Evolutionary conservation across 2,797 vertebrate species (phyloP).

Genomic region (Rhinophrynus dorsalis): DNA sequence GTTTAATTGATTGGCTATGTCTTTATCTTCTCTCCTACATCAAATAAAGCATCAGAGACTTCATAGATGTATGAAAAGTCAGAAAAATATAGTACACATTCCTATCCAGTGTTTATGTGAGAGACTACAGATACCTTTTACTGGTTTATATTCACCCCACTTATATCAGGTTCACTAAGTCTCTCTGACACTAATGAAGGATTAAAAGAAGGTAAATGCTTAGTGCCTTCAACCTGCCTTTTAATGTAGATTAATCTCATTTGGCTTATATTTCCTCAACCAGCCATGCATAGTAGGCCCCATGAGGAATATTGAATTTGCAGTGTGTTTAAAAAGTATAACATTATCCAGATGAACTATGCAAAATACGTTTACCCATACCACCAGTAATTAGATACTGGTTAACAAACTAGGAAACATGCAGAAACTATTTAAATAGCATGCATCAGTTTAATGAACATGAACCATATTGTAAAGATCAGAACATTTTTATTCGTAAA

Average conservation of each 20-base stretch:
- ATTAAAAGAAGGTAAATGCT: too few relatives aligned
- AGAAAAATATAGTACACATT: not conserved
- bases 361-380: too few relatives aligned
- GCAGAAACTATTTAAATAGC: too few relatives aligned
- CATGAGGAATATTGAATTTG: not conserved
- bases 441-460: too few relatives aligned
- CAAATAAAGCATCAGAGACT: slow-evolving; percentile 8
- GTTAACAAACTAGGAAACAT: too few relatives aligned
- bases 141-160: not conserved
- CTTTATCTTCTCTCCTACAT: slow-evolving; percentile 4
- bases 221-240: too few relatives aligned
- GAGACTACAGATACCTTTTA: not conserved
- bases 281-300: not conserved
- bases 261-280: not conserved
- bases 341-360: not conserved
- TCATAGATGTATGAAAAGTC: slow-evolving; percentile 23
- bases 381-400: too few relatives aligned
- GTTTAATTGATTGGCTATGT: slow-evolving; percentile 15
- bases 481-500: too few relatives aligned
- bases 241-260: not conserved
- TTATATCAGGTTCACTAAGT: not conserved
- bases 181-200: too few relatives aligned
- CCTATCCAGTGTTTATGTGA: not conserved
- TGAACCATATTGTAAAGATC: too few relatives aligned
- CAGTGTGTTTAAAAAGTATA: not conserved